These are phyloP conservation scores for Itoplectis maculator DNA, from an alignment of 2,888 invertebrate species.

Conservation along the genomic window DNA sequence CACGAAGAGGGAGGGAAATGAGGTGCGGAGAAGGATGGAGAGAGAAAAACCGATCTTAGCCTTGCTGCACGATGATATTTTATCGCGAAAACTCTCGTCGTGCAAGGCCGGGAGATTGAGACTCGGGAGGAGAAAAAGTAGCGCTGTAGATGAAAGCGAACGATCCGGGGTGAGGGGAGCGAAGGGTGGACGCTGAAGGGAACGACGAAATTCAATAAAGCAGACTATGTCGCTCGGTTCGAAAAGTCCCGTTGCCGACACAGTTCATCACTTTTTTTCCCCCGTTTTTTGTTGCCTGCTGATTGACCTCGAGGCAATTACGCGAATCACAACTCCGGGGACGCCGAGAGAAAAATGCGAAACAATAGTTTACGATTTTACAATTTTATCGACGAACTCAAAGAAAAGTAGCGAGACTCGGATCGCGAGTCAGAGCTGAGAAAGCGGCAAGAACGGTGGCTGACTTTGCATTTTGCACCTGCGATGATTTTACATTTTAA, in stretches of 20 bases:
- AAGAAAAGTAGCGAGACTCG: neutral
- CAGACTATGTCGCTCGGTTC: neutral
- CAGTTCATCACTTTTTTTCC: neutral
- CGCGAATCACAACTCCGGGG: neutral
- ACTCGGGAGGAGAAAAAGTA: neutral
- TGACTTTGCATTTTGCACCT: too few relatives aligned
- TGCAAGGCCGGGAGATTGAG: neutral
- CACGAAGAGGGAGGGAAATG: neutral
- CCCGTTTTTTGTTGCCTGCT: too few relatives aligned
- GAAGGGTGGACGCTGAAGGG: conserved; percentile 12
- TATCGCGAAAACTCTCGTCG: conserved; percentile 14
- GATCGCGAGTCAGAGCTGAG: too few relatives aligned
- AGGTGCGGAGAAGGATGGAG: neutral
- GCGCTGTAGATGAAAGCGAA: neutral
- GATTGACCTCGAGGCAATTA: neutral
- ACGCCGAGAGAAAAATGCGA: neutral
- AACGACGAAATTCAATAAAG: neutral
- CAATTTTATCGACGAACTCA: neutral
- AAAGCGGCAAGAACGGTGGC: too few relatives aligned
- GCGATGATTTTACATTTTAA: too few relatives aligned
- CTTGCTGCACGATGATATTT: neutral
- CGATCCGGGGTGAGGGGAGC: neutral
- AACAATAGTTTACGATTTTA: neutral
- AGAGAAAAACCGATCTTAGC: neutral
- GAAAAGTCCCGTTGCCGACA: neutral